Percentiles rank a stretch among this genome's conserved stretches.
Evolutionary conservation across 2,888 invertebrate genomes (phyloP).

Genomic region (Melangyna quadrimaculata): DNA sequence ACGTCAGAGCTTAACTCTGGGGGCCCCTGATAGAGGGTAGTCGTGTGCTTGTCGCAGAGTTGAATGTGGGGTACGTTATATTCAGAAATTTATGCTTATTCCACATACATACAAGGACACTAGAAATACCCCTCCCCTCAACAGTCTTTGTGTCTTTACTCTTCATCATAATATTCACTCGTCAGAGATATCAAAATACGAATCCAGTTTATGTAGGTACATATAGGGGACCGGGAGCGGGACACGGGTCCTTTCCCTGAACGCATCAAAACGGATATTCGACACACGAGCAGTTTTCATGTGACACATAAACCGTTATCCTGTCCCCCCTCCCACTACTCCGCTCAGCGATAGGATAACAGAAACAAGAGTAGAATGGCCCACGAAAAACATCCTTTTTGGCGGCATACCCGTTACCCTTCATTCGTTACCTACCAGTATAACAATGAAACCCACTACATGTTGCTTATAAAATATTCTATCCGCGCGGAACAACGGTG

Average conservation of each 20-base stretch:
- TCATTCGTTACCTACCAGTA: not conserved
- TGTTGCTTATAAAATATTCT: constrained; percentile 67
- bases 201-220: not conserved
- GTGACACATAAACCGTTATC: constrained; percentile 56
- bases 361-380: constrained; percentile 40
- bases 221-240: not conserved
- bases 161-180: constrained; percentile 15
- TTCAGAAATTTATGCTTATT: constrained; percentile 36
- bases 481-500: constrained; percentile 53
- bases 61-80: not conserved
- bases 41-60: not conserved
- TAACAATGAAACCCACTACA: constrained; percentile 47
- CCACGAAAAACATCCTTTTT: constrained; percentile 60
- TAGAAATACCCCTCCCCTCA: not conserved
- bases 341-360: constrained; percentile 17
- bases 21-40: not conserved
- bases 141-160: not conserved
- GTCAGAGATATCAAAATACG: constrained; percentile 34
- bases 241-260: constrained; percentile 26
- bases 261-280: constrained; percentile 66
- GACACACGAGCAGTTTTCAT: constrained; percentile 61
- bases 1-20: constrained; percentile 6
- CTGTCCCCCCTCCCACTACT: not conserved
- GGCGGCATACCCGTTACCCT: constrained; percentile 26
- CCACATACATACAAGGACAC: not conserved